Conservation (phyloP, 2,113 vertebrate genomes). For the rabbit (Oryctolagus cuniculus) region mOryCun1.1 NC_091433.1:172234501-172235000, state of each 20-base stretch:
- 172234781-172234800: rapidly evolving
- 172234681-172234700: too few relatives aligned
- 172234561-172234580: too few relatives aligned
- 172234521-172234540: too few relatives aligned
- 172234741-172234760: neutral
- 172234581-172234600: too few relatives aligned
- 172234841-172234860: neutral
- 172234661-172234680: too few relatives aligned
- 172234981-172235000: neutral
- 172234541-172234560: too few relatives aligned
- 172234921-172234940: neutral
- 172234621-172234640: too few relatives aligned
- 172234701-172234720: too few relatives aligned
- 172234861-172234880: rapidly evolving
- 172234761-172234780: neutral
- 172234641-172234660: too few relatives aligned
- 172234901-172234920: neutral
- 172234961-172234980: neutral
- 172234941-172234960: neutral
- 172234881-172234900: too few relatives aligned
- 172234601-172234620: too few relatives aligned
- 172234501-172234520: too few relatives aligned
- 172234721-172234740: neutral
- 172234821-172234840: neutral
- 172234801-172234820: neutral